Evolutionary conservation across 2,113 vertebrate species (phyloP).

Genomic region (Cnemophilus loriae): DNA sequence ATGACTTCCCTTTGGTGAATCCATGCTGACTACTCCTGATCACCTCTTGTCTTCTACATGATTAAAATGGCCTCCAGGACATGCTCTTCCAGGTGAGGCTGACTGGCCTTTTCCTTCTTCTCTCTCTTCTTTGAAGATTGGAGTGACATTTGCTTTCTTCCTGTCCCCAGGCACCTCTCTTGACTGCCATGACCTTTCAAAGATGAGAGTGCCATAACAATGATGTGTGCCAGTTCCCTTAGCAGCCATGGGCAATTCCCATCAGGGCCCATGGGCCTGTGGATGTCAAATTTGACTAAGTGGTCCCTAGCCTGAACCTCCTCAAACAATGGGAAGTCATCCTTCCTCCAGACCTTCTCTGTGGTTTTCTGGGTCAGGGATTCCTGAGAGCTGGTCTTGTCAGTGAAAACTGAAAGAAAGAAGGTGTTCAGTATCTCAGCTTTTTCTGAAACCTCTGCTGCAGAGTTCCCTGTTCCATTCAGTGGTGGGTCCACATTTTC

Average conservation of each 20-base stretch:
- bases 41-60: not conserved
- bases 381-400: not conserved
- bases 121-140: not conserved
- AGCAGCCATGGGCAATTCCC: accelerated
- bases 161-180: not conserved
- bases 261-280: not conserved
- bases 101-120: not conserved
- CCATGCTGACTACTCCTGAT: not conserved
- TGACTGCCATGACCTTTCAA: not conserved
- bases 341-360: not conserved
- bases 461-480: not conserved
- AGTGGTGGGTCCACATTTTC: not conserved
- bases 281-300: not conserved
- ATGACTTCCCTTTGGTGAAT: not conserved
- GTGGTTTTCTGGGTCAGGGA: not conserved
- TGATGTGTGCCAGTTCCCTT: not conserved
- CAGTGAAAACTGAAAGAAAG: not conserved
- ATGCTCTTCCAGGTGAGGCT: not conserved
- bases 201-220: not conserved
- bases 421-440: not conserved
- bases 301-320: not conserved
- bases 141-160: not conserved
- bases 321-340: not conserved
- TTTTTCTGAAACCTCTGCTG: not conserved
- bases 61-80: not conserved